Base-by-base conservation (phyloP, 1,140 invertebrate genomes). In the Cyclargus thomasi region DNA sequence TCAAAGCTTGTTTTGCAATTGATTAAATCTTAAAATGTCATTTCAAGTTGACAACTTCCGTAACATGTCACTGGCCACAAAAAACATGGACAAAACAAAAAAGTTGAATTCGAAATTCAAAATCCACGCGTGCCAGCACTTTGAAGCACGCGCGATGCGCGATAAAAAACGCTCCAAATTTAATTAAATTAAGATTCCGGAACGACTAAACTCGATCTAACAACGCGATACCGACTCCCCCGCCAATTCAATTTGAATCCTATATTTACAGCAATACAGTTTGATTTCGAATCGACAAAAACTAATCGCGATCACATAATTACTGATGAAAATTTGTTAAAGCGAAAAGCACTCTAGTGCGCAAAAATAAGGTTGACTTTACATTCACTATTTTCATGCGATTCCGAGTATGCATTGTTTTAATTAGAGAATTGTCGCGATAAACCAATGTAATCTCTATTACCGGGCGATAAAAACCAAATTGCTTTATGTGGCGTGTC, bases 151-250 rank as follows among this genome's bases (percentile, higher is more conserved):
- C 77, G 78, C 74, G 75, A 82, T 82, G 70, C 62, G 66, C 79
- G 81, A 83, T 83, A 83, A 81, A 78, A 74, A 78, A 75, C 76
- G 68, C 71, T 76, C 75, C 74, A 79, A 79, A 82, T 89, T 85
- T 87, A 88, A 87, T 89, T 89, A 89, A 89, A 89, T 89, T 83
- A 86, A 83, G 80, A 89, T 87, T 87, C 85, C 80, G 70, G 68
- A 72, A 74, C 72, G 68, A 71, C 75, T 70, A 70, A 70, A 73
- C 74, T 77, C 72, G 71, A 79, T 78, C 74, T 78, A 78, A 77
- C 70, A 59, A 66, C 71, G 67, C 78, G 75, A 76, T 80, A 82
- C 70, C 66, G 53, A 68, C 17, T 10, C 62, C 39, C 23, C 18
- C 16, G 53, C 57, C 63, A 70, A 68, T 74, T 67, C 53, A 74